phyloP scores from a whole-genome alignment of 2,888 invertebrate species.

The Napeogenes inachia region DNA sequence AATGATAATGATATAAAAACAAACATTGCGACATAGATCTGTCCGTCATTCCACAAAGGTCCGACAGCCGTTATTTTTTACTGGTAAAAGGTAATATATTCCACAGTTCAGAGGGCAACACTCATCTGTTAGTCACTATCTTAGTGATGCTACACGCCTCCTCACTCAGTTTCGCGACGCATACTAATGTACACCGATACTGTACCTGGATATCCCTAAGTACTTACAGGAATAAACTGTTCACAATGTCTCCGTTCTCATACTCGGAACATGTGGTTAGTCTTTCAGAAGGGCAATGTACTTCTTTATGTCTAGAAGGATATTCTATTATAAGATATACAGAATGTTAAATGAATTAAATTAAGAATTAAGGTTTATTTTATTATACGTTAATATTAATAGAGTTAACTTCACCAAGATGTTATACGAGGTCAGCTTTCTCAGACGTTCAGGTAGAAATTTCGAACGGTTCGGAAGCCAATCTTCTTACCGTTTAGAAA shows the following conservation, averaged over 20 bases:
- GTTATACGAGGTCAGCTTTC: neutral
- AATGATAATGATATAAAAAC: no score
- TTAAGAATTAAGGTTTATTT: no score
- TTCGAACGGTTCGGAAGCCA: conserved; percentile 5
- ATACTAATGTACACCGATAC: conserved; percentile 37
- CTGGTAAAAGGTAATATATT: conserved; percentile 35
- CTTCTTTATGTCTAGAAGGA: no score
- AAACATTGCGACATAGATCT: neutral
- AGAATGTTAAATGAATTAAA: no score
- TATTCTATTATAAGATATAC: no score
- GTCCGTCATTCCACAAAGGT: conserved; percentile 19
- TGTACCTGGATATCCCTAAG: conserved; percentile 27
- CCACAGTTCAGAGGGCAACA: conserved; percentile 42
- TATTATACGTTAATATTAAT: no score
- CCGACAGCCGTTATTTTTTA: conserved; percentile 22
- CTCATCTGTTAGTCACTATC: conserved; percentile 51
- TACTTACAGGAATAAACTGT: conserved; percentile 23
- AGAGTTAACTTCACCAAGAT: no score
- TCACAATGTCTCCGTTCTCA: conserved; percentile 8
- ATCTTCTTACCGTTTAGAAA: conserved; percentile 7
- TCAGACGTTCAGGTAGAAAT: neutral
- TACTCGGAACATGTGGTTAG: neutral
- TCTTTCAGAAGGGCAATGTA: no score
- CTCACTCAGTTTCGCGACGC: conserved; percentile 40
- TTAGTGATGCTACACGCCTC: conserved; percentile 55